These are phyloP conservation scores for Protophormia terraenovae DNA, from an alignment of 2,888 invertebrate genomes.

Conservation along the genomic window DNA sequence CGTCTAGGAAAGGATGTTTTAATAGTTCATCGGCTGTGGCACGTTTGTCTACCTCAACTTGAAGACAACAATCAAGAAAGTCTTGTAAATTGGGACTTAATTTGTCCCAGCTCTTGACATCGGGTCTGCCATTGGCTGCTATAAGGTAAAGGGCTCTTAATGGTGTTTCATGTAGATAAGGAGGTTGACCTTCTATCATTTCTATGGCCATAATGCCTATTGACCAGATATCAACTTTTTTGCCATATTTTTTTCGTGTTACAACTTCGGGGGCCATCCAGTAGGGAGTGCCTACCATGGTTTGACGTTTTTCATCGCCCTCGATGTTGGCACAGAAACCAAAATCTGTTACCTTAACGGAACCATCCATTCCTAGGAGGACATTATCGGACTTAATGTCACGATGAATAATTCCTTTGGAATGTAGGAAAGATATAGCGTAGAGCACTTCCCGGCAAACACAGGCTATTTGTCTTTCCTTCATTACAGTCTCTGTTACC, in stretches of 20 bases:
- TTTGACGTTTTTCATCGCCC: slow-evolving; percentile 96
- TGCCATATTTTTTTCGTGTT: slow-evolving; percentile 95
- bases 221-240: slow-evolving; percentile 96
- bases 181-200: slow-evolving; percentile 98
- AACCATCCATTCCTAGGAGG: slow-evolving; percentile 94
- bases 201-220: slow-evolving; percentile 98
- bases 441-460: slow-evolving; percentile 94
- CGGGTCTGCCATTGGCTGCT: slow-evolving; percentile 96
- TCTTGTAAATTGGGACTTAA: slow-evolving; percentile 89
- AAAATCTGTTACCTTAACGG: slow-evolving; percentile 96
- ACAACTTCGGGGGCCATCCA: slow-evolving; percentile 99
- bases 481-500: slow-evolving; percentile 98
- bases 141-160: slow-evolving; percentile 95
- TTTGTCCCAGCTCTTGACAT: slow-evolving; percentile 91
- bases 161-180: slow-evolving; percentile 97
- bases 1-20: slow-evolving; percentile 94
- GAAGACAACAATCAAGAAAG: slow-evolving; percentile 93
- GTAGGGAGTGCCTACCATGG: slow-evolving; percentile 98
- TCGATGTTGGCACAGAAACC: slow-evolving; percentile 99
- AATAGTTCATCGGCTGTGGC: slow-evolving; percentile 93
- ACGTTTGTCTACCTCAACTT: slow-evolving; percentile 93
- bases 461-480: slow-evolving; percentile 97
- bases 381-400: slow-evolving; percentile 99
- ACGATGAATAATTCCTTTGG: slow-evolving; percentile 94
- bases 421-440: slow-evolving; percentile 94